These are phyloP conservation scores for Antheraea pernyi DNA, from an alignment of 1,140 invertebrate species.

Conservation along the genomic window DNA sequence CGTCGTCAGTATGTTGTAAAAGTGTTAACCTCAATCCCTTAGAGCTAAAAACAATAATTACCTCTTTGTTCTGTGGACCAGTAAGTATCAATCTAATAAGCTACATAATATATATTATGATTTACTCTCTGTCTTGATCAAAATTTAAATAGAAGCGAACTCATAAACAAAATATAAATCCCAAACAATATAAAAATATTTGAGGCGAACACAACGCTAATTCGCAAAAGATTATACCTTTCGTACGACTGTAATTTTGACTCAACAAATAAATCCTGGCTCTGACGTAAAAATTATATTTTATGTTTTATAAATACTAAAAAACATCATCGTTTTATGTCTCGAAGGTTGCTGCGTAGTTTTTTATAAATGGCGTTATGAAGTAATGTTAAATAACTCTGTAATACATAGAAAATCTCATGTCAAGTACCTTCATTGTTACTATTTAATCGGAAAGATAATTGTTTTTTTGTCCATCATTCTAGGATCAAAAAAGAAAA, in stretches of 20 bases:
- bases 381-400: background rate
- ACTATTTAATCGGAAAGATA: no score
- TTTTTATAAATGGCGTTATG: background rate
- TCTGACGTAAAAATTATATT: constrained; percentile 66
- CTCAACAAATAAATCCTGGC: constrained; percentile 54
- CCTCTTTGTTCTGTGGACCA: background rate
- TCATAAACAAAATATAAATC: background rate
- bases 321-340: background rate
- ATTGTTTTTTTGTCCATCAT: no score
- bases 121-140: no score
- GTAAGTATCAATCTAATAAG: background rate
- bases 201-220: constrained; percentile 49
- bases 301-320: constrained; percentile 52
- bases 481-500: no score
- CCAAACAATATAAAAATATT: constrained; percentile 55
- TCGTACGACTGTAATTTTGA: constrained; percentile 22
- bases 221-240: constrained; percentile 62
- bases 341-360: no score
- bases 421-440: no score
- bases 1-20: no score
- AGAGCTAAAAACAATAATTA: background rate
- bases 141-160: background rate
- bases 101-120: no score
- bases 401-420: no score
- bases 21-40: background rate